These are phyloP conservation scores for Rostratula benghalensis DNA, from an alignment of 2,113 vertebrate species.

Conservation along the genomic window DNA sequence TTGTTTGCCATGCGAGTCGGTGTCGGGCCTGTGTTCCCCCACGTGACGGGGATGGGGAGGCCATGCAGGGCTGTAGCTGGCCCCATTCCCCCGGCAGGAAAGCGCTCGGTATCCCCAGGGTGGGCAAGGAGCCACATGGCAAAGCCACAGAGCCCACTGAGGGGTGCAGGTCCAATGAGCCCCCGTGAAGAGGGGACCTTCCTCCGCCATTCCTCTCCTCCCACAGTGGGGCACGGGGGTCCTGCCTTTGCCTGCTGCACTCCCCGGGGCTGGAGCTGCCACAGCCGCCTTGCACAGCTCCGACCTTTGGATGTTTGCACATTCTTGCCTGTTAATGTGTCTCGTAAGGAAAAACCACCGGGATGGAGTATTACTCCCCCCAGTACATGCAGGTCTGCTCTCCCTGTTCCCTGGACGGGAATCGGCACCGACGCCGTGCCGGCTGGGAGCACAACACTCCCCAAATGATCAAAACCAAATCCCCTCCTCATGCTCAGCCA, in stretches of 20 bases:
- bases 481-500: neutral
- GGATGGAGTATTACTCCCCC: conserved; percentile 58
- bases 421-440: fast-evolving
- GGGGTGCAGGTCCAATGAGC: neutral
- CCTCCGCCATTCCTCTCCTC: neutral
- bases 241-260: neutral
- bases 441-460: neutral
- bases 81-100: fast-evolving
- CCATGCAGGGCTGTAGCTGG: neutral
- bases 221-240: fast-evolving
- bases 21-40: neutral
- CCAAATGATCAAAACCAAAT: neutral
- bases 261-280: neutral
- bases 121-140: fast-evolving
- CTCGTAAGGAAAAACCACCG: conserved; percentile 62
- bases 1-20: neutral
- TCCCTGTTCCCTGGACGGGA: neutral
- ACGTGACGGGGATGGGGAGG: neutral
- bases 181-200: neutral
- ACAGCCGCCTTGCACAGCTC: neutral
- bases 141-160: fast-evolving
- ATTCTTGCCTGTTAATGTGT: conserved; percentile 85
- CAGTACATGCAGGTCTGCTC: neutral
- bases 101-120: neutral
- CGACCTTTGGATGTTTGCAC: conserved; percentile 73